Conservation (phyloP, 2,797 vertebrate species). For the Chanos chanos region DNA sequence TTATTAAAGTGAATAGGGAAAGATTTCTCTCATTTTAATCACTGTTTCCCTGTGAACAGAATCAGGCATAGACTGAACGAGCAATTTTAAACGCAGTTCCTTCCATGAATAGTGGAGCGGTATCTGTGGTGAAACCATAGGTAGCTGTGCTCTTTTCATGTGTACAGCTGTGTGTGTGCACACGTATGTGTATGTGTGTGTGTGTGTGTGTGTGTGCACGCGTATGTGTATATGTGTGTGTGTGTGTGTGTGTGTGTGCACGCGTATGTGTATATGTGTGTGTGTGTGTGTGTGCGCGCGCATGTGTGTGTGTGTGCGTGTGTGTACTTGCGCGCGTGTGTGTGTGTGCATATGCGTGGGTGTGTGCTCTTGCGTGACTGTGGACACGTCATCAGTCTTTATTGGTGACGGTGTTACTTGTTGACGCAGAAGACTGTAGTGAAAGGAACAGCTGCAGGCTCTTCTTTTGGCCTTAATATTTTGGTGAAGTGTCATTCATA, state of each 20-base stretch:
- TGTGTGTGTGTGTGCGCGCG: no score
- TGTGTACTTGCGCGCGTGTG: no score
- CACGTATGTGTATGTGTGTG: no score
- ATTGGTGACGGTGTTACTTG: conserved; percentile 52
- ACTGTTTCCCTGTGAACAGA: conserved; percentile 64
- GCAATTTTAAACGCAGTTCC: conserved; percentile 52
- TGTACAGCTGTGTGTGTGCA: conserved; percentile 38
- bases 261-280: no score
- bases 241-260: no score
- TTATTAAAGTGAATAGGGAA: conserved; percentile 63
- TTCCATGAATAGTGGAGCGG: conserved; percentile 63
- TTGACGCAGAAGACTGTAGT: conserved; percentile 58
- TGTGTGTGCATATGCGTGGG: no score
- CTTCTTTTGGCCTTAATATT: no score
- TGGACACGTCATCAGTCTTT: conserved; percentile 60
- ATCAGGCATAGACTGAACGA: conserved; percentile 57
- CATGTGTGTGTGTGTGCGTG: no score
- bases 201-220: no score
- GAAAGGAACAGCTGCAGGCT: conserved; percentile 71
- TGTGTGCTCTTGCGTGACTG: conserved; percentile 51
- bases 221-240: conserved; percentile 60
- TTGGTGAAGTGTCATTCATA: conserved; percentile 59
- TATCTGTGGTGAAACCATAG: conserved; percentile 58
- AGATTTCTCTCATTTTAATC: conserved; percentile 71
- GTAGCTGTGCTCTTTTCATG: conserved; percentile 57